phyloP scores from a whole-genome alignment of 2,888 invertebrate genomes.

The Ichneumoninae sp. region DNA sequence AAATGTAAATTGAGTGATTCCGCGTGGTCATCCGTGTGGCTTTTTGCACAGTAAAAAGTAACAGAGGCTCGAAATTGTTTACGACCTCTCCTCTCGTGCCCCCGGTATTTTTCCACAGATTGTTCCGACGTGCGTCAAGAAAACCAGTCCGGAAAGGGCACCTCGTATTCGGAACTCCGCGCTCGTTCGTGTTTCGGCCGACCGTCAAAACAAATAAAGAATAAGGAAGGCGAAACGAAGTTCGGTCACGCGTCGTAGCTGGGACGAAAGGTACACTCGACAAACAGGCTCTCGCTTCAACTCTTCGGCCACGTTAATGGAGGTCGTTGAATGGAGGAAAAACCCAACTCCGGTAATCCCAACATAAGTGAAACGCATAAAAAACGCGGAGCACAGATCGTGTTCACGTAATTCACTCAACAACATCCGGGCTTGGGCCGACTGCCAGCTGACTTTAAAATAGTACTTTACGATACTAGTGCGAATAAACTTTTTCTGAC shows the following conservation, averaged over 20 bases:
- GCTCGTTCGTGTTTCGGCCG: not conserved
- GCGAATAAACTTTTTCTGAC: no score
- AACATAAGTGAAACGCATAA: not conserved
- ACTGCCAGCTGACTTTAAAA: no score
- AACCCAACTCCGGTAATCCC: constrained; percentile 42
- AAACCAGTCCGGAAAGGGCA: constrained; percentile 14
- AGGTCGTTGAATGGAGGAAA: constrained; percentile 25
- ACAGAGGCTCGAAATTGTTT: constrained; percentile 19
- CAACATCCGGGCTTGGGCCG: no score
- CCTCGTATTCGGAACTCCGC: not conserved
- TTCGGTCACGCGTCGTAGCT: not conserved
- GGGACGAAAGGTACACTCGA: constrained; percentile 6
- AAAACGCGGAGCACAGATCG: no score
- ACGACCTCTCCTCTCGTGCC: not conserved
- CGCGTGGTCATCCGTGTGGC: not conserved
- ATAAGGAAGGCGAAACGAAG: not conserved
- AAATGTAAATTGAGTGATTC: constrained; percentile 12
- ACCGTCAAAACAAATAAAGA: constrained; percentile 4
- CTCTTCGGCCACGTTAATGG: not conserved
- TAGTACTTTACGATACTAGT: no score
- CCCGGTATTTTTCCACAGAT: constrained; percentile 32
- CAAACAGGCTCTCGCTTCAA: not conserved
- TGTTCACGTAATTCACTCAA: no score
- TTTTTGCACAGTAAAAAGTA: not conserved
- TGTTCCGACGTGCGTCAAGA: constrained; percentile 2